Base-by-base conservation (phyloP, 2,888 invertebrate species). In the Cataglyphis altisquamis region DNA sequence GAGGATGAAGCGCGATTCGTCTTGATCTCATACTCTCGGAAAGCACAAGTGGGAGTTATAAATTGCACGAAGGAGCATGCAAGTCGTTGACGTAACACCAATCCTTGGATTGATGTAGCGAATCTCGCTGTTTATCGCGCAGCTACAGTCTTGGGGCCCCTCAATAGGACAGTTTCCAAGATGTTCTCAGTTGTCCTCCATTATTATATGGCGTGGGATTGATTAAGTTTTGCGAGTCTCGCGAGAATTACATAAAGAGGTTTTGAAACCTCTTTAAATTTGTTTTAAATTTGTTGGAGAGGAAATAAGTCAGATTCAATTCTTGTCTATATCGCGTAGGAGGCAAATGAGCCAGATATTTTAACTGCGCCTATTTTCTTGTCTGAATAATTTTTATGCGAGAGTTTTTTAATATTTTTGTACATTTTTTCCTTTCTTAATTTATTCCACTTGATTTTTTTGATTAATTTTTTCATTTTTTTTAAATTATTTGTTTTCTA, bases 21-120 rank as follows among this genome's bases (percentile, higher is more conserved):
- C 86, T 87, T 84, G 87, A 86, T 86, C 89, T 82, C 81, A 55
- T 82, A 86, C 68, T 63, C 87, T 74, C 48, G 82, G 82, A 82
- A 81, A 88, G 82, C 52, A 70, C 75, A 87, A 82, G 81, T 85
- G 81, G 88, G 70, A 75, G 88, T 83, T 86, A 82, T 87, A 89
- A 89, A 89, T 86, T 86, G 83, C 68, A 68, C 67, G 77, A 39
- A 66, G 81, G 74, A 68, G 75, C 75, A 45, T 73, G 67, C 88
- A 83, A 83, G 83, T 81, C 75, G 55, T 60, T 74, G 88, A 88
- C 82, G 86, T 70, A 80, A 74, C 83, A 75, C 83, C 78, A 85
- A 87, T 87, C 83, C 87, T 32, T 36, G 57, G 25, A 77, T 63
- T 82, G 64, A 64, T 64, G 78, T 66, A 57, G 78, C 82, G 60